Evolutionary conservation across 2,797 vertebrate species (phyloP).

Genomic region (Molossus alvarezi): DNA sequence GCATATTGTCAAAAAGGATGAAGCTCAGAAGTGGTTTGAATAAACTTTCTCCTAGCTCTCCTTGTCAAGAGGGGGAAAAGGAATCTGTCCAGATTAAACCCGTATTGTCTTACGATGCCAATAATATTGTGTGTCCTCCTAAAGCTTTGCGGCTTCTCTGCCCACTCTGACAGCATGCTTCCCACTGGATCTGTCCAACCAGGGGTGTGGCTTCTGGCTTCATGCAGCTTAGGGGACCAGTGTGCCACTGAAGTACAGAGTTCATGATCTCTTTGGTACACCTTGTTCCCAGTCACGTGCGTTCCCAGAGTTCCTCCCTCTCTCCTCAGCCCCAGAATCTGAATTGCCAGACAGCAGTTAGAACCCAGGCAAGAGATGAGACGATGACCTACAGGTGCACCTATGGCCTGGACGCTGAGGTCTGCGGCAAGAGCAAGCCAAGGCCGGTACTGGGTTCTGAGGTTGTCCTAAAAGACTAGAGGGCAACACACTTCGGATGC

Average conservation of each 20-base stretch:
- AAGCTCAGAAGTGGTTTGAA: slow-evolving; percentile 64
- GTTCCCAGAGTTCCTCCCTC: background rate
- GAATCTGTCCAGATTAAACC: background rate
- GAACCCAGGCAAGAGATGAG: background rate
- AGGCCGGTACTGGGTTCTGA: background rate
- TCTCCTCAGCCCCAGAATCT: background rate
- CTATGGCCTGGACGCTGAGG: background rate
- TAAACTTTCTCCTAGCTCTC: slow-evolving; percentile 42
- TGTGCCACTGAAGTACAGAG: background rate
- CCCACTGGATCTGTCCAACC: background rate
- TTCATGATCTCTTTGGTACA: slow-evolving; percentile 8
- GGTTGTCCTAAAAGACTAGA: background rate
- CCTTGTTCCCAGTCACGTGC: background rate
- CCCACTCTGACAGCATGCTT: too few relatives aligned
- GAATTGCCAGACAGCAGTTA: background rate
- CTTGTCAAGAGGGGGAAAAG: background rate
- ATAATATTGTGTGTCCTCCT: background rate
- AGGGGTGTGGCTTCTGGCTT: background rate
- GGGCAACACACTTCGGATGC: background rate
- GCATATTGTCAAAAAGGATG: slow-evolving; percentile 43
- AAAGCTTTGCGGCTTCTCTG: background rate
- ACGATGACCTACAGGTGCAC: background rate
- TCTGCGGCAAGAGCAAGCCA: background rate
- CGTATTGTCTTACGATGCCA: background rate
- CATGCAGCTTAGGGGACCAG: background rate